Evolutionary conservation across 2,888 invertebrate genomes (phyloP), one percentile per base, ranked within the genome.

Genomic region (Epirrhoe tristata): DNA sequence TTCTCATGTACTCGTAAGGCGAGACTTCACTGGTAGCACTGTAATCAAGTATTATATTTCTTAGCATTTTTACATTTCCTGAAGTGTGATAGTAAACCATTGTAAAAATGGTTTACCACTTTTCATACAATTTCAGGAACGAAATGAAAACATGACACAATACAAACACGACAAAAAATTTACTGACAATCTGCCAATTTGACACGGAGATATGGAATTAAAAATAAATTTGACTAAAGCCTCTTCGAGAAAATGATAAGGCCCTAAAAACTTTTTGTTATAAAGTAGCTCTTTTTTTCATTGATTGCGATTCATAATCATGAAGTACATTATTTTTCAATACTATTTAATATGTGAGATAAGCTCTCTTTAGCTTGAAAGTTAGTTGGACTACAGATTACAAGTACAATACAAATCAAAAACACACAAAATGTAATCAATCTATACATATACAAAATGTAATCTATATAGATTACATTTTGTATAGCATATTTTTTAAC

Each of bases 71-170:
- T 14, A 92, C 84, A 74, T 93, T 93, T 69, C 75, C 80, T 48
- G 91, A 92, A 70, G 90, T 93, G 71, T 86, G 77, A 75, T 86
- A 92, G 81, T 86, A 93, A 82, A 91, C 92, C 93, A 93, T 93
- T 78, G 73, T 83, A 70, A 24, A 61, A 71, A 73, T 69, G 71
- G 68, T 74, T 77, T 73, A 74, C 73, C 64, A 68, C 58, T 64
- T 70, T 60, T 56, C 66, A 73, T 66, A 62, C 57, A 77, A 76
- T 77, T 74, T 78, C 73, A 78, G 74, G 79, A 77, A 79, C 70
- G 67, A 76, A 78, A 79, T 75, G 73, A 75, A 81, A 81, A 78
- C 79, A 77, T 85, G 79, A 79, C 81, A 82, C 75, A 78, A 77
- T 74, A 76, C 76, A 74, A 73, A 77, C 72, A 78, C 73, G 72